Base-by-base conservation (phyloP, 2,797 vertebrate genomes). In the Bovichtus diacanthus region DNA sequence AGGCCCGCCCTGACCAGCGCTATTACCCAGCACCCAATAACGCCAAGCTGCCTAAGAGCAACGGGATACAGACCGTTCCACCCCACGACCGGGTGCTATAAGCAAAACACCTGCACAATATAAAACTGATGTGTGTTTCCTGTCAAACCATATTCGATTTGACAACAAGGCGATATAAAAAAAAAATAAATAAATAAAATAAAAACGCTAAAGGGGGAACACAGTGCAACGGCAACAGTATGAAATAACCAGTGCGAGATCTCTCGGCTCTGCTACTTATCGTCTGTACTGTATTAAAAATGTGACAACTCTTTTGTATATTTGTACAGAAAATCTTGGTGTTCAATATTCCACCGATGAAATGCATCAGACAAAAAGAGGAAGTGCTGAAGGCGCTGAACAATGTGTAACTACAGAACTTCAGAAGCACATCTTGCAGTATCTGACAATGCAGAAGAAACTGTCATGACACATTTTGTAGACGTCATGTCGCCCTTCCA, bases 31-130 rank as follows among this genome's bases (percentile, higher is more conserved):
- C 77, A 5, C 78, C 92, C 29, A 85, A 38, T n/a, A 88, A 82
- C 59, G 38, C 87, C 93, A 95, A 95, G 89, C 85, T 90, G 84
- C 82, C 90, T n/a, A 94, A 95, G 80, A 91, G 87, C 80, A 88
- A 89, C 41, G 84, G 90, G 56, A 70, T 5, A 2, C 60, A 47
- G 9, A 49, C 6, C 5, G 0, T 5, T 27, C 27, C 55, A 53
- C 23, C 47, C 41, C 13, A 5, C 31, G 23, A 39, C 51, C 25
- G 6, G 70, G 77, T 44, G 44, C 43, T 36, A n/a, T 25, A 36
- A 59, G 62, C 18, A 58, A 12, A 46, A 67, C 72, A 27, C 8
- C 64, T 21, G 56, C 44, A 60, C 59, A 29, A 11, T 21, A n/a
- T 46, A 38, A 70, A 51, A 60, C 58, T 34, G 15, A 50, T 10